Evolutionary conservation across 2,888 invertebrate genomes (phyloP).

Genomic region (Geophilus truncorum): DNA sequence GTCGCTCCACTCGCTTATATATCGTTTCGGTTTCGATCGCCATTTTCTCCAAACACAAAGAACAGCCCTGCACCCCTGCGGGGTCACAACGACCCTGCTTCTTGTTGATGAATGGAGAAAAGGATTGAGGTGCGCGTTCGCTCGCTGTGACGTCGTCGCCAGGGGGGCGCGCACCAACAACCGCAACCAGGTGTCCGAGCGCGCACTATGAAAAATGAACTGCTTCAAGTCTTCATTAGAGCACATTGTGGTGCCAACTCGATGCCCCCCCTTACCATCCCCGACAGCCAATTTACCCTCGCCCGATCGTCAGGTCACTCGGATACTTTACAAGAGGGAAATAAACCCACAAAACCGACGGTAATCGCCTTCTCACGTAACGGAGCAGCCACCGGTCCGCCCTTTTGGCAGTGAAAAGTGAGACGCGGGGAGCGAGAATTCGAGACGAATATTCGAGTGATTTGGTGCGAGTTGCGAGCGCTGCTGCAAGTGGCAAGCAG

Average conservation of each 20-base stretch:
- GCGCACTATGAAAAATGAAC: slow-evolving; percentile 18
- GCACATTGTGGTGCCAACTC: slow-evolving; percentile 11
- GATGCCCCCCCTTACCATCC: background rate
- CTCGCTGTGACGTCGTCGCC: background rate
- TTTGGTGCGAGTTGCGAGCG: background rate
- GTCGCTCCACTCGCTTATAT: background rate
- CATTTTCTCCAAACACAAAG: background rate
- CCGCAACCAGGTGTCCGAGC: slow-evolving; percentile 15
- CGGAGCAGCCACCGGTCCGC: background rate
- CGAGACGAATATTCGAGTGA: background rate
- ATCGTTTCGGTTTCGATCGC: slow-evolving; percentile 21
- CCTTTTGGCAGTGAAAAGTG: background rate
- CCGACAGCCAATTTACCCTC: background rate
- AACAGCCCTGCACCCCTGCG: background rate
- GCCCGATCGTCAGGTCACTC: background rate
- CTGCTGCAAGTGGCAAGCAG: background rate
- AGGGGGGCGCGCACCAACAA: slow-evolving; percentile 17
- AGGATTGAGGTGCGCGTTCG: background rate
- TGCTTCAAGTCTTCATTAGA: slow-evolving; percentile 22
- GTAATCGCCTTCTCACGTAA: slow-evolving; percentile 24
- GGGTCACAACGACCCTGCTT: slow-evolving; percentile 15
- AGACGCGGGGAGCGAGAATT: background rate
- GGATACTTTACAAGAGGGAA: slow-evolving; percentile 6
- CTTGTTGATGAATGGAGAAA: slow-evolving; percentile 15
- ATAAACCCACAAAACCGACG: background rate